Evolutionary conservation across 2,113 vertebrate genomes (phyloP), one percentile per base, ranked within the genome.

Genomic region (Microtus montanus): DNA sequence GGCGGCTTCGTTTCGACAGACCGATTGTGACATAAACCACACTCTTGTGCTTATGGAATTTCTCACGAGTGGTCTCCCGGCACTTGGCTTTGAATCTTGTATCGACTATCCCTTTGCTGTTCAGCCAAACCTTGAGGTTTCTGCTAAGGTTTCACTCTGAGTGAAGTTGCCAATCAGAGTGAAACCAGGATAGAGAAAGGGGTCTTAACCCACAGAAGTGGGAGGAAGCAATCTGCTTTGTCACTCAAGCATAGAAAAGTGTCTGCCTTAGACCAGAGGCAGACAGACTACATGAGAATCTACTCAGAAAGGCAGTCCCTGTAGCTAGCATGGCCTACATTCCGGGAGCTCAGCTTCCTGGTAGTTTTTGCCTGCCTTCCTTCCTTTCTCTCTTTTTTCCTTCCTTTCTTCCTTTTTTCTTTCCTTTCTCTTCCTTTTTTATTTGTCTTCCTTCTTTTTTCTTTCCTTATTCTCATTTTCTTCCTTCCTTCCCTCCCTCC

Each of bases 151-250:
- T 97, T 96, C 96, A 41, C 78, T 97, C 92, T 97, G 97, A 98
- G 93, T 97, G 93, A 96, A 96, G 78, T 54, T 83, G 78, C 96
- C 93, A 96, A 96, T 96, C 97, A 97, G 90, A 97, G 44, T 84
- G 97, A 97, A 97, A 97, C 92, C 85, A 78, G 90, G 97, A 58
- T 90, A 94, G 96, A 96, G 96, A 97, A 96, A 97, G 96, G 97
- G 96, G 97, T 96, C 96, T 64, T 82, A 78, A 89, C 90, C 94
- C 97, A 73, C 95, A 97, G 66, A 87, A 86, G 92, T 68, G 88
- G 96, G 93, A 96, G 92, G 95, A 97, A 97, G 80, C 92, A 95
- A 97, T 96, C 95, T 97, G 97, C 96, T 95, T 96, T 94, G 97
- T 97, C 97, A 97, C 97, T 92, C 85, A 28, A 86, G 88, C 78